Conservation (phyloP, 2,113 vertebrate species). For the Charina bottae region DNA sequence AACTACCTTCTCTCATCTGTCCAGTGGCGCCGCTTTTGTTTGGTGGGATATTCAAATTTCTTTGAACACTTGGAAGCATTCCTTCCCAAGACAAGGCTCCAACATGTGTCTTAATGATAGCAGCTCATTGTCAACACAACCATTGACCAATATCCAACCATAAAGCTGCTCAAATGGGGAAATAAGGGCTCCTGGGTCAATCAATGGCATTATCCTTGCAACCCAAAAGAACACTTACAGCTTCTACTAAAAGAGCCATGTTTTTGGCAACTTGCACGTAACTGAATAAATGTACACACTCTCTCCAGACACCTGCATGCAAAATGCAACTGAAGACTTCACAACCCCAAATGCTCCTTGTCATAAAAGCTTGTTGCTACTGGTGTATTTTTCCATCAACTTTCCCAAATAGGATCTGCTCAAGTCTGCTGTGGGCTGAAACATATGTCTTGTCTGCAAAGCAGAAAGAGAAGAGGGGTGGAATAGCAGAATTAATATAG, state of each 20-base stretch:
- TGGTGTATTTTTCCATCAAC: not conserved
- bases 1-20: not conserved
- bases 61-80: not conserved
- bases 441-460: not conserved
- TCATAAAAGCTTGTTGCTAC: not conserved
- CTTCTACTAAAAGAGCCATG: not conserved
- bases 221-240: not conserved
- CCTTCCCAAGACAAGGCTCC: not conserved
- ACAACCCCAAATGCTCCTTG: not conserved
- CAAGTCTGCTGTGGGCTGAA: not conserved
- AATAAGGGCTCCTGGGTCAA: slow-evolving; percentile 58
- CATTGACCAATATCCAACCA: slow-evolving; percentile 55
- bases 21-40: not conserved
- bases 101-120: slow-evolving; percentile 11
- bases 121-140: slow-evolving; percentile 33
- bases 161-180: not conserved
- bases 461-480: not conserved
- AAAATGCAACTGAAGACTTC: not conserved
- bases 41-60: not conserved
- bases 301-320: not conserved
- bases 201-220: slow-evolving; percentile 43
- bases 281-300: not conserved
- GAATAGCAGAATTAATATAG: not conserved
- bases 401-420: not conserved
- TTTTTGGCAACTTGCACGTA: not conserved